A percentile compares a stretch with the other conserved stretches of the same genome.
Conservation (phyloP, 1,140 invertebrate species). For the Sinella curviseta region DNA sequence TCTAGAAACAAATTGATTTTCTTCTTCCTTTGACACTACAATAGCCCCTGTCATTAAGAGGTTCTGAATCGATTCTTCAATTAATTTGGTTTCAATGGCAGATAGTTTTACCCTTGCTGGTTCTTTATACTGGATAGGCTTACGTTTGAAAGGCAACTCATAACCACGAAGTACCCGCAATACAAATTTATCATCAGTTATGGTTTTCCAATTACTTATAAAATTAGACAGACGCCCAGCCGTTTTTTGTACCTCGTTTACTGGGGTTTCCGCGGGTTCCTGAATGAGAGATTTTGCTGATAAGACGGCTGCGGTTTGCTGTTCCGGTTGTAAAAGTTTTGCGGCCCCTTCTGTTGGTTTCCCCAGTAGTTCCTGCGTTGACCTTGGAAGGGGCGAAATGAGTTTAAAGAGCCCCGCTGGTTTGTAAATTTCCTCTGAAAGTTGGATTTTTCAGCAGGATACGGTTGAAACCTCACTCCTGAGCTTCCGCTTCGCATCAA, state of each 20-base stretch:
- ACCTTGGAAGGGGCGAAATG: not conserved
- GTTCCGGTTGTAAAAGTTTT: no score
- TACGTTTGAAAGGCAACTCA: not conserved
- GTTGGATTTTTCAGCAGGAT: no score
- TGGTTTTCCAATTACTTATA: constrained; percentile 2
- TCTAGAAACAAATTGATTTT: constrained; percentile 1
- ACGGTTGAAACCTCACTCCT: no score
- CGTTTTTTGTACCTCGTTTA: not conserved
- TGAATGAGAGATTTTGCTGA: not conserved
- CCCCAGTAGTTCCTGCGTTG: not conserved
- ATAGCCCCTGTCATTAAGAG: not conserved
- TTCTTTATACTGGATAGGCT: not conserved
- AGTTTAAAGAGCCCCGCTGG: constrained; percentile 19
- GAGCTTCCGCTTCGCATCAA: not conserved
- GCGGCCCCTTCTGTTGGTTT: not conserved
- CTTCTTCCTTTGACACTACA: not conserved
- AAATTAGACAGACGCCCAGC: not conserved
- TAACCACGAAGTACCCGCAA: not conserved
- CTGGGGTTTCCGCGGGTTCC: not conserved
- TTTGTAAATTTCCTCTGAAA: not conserved
- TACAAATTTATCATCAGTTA: constrained; percentile 14
- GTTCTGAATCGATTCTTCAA: not conserved
- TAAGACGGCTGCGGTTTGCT: not conserved
- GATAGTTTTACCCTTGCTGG: not conserved
- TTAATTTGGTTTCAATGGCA: not conserved